Evolutionary conservation across 2,888 invertebrate genomes (phyloP).

Genomic region (Morinoia aosen): DNA sequence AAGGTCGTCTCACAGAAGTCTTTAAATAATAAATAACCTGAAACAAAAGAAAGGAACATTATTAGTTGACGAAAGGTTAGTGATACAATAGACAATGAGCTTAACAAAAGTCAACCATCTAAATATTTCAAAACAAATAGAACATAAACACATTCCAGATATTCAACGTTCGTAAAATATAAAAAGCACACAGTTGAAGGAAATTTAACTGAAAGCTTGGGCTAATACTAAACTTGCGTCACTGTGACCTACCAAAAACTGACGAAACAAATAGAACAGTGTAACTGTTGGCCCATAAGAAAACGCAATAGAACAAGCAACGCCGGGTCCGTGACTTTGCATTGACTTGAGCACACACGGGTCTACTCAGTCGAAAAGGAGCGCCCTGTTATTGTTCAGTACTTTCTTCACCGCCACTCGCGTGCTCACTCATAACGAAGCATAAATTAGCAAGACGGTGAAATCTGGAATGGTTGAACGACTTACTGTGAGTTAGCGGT

Average conservation of each 20-base stretch:
- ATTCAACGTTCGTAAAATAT: no score
- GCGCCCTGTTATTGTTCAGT: no score
- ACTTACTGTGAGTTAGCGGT: no score
- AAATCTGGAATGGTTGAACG: no score
- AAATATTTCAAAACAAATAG: background rate
- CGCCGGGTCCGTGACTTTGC: background rate
- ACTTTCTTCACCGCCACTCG: no score
- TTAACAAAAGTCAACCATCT: background rate
- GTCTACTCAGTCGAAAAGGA: no score
- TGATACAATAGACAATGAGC: background rate
- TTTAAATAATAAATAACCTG: constrained; percentile 99
- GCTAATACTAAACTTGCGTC: no score
- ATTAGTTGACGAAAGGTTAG: constrained; percentile 1
- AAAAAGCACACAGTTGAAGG: no score
- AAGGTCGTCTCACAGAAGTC: constrained; percentile 98
- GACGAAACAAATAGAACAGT: background rate
- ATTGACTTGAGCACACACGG: background rate
- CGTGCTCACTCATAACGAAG: no score
- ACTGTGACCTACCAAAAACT: background rate
- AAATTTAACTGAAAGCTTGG: no score
- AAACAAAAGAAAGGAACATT: constrained; percentile 73
- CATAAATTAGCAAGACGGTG: no score
- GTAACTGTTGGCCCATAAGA: background rate
- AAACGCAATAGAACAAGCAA: background rate
- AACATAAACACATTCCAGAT: no score